phyloP scores from a whole-genome alignment of 2,888 invertebrate species.

The Thymelicus sylvestris region DNA sequence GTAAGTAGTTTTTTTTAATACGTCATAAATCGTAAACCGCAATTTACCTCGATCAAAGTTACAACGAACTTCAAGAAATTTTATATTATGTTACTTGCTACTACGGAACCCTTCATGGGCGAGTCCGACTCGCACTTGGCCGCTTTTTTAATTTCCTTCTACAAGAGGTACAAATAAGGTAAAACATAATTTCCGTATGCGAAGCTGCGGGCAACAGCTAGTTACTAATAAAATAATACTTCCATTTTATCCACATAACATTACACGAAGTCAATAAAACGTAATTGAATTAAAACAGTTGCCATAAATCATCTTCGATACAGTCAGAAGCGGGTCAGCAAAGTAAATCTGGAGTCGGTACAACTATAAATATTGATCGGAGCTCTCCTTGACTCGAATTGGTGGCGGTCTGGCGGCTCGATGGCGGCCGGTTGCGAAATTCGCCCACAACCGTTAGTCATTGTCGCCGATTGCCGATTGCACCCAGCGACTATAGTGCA shows the following conservation, averaged over 20 bases:
- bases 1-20: no score
- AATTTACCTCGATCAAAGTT: no score
- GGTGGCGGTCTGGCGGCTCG: conserved; percentile 44
- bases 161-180: no score
- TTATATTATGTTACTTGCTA: no score
- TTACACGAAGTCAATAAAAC: conserved; percentile 19
- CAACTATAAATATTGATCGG: conserved; percentile 66
- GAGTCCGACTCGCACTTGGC: no score
- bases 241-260: neutral
- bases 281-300: conserved; percentile 43
- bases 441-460: conserved; percentile 71
- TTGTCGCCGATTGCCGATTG: conserved; percentile 66
- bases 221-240: neutral
- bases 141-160: no score
- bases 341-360: conserved; percentile 54
- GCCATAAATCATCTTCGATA: conserved; percentile 54
- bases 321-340: conserved; percentile 62
- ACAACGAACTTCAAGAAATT: no score
- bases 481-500: conserved; percentile 52
- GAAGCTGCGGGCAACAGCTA: no score
- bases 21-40: no score
- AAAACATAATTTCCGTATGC: no score
- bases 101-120: no score
- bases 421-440: conserved; percentile 69
- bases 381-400: conserved; percentile 73